Conservation (phyloP, 2,888 invertebrate genomes). For the Nemotelus pantherinus region DNA sequence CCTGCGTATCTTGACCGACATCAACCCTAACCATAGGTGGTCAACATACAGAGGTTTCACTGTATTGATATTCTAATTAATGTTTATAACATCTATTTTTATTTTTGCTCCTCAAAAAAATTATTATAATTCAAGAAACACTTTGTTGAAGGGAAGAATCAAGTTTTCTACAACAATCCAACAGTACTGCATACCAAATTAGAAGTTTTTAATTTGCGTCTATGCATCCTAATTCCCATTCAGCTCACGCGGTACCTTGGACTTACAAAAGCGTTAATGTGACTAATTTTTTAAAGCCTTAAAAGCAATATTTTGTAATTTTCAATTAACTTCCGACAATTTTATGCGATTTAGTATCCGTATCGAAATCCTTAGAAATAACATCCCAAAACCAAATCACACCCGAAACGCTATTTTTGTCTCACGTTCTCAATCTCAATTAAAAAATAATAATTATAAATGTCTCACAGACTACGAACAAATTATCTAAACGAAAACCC, state of each 20-base stretch:
- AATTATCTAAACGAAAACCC: background rate
- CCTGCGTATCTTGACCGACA: no score
- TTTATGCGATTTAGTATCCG: no score
- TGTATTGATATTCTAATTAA: no score
- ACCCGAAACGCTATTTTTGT: background rate
- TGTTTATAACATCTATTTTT: no score
- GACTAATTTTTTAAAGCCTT: background rate
- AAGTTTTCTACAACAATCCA: no score
- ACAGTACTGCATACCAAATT: no score
- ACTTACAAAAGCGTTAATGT: background rate
- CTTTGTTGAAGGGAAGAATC: no score
- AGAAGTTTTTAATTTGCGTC: no score
- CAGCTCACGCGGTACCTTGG: background rate
- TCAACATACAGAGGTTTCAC: no score
- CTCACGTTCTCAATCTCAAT: conserved; percentile 27
- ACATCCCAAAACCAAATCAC: background rate
- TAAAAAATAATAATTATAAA: conserved; percentile 14
- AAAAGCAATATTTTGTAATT: background rate
- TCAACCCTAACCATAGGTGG: no score
- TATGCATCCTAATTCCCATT: background rate
- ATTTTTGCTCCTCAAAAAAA: no score
- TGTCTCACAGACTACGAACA: background rate
- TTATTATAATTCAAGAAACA: no score
- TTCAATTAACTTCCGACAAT: background rate
- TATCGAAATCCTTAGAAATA: background rate